A percentile compares a stretch with the other conserved stretches of the same genome.
Evolutionary conservation across 2,888 invertebrate genomes (phyloP).

Genomic region (Chaetoderma sp.): DNA sequence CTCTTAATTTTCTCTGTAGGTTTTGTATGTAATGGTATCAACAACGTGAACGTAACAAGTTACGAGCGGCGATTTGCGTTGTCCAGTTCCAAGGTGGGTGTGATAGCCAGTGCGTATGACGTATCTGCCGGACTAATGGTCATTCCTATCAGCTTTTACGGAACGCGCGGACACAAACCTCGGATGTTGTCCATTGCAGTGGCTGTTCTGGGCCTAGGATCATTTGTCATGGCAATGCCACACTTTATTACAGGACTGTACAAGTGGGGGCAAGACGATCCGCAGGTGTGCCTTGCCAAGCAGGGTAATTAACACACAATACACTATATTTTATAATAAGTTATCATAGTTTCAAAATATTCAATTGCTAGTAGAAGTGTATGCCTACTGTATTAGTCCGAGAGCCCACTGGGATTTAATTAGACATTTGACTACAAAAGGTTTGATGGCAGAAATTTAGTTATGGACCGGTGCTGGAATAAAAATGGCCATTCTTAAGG

Average conservation of each 20-base stretch:
- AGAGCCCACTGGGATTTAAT: too few species aligned
- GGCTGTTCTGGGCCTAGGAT: slow-evolving; percentile 77
- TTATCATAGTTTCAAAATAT: too few species aligned
- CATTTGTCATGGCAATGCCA: slow-evolving; percentile 83
- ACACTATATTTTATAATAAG: too few species aligned
- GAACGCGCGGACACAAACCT: slow-evolving; percentile 71
- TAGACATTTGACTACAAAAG: too few species aligned
- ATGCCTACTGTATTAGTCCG: too few species aligned
- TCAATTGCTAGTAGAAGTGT: too few species aligned
- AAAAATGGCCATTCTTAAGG: too few species aligned
- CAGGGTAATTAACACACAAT: too few species aligned
- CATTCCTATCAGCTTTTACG: slow-evolving; percentile 53
- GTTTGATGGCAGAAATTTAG: too few species aligned
- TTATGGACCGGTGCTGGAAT: too few species aligned
- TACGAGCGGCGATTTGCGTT: slow-evolving; percentile 62
- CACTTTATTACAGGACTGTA: slow-evolving; percentile 83
- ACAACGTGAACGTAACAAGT: slow-evolving; percentile 63
- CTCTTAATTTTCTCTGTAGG: slow-evolving; percentile 43
- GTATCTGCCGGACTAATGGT: slow-evolving; percentile 61
- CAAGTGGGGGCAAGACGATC: slow-evolving; percentile 49
- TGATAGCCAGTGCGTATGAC: slow-evolving; percentile 64
- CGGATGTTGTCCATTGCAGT: slow-evolving; percentile 80
- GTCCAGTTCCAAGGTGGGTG: slow-evolving; percentile 58
- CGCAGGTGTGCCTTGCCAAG: too few species aligned
- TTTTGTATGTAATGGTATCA: slow-evolving; percentile 65